These are phyloP conservation scores for Spea bombifrons DNA, from an alignment of 2,113 vertebrate genomes.

Conservation along the genomic window DNA sequence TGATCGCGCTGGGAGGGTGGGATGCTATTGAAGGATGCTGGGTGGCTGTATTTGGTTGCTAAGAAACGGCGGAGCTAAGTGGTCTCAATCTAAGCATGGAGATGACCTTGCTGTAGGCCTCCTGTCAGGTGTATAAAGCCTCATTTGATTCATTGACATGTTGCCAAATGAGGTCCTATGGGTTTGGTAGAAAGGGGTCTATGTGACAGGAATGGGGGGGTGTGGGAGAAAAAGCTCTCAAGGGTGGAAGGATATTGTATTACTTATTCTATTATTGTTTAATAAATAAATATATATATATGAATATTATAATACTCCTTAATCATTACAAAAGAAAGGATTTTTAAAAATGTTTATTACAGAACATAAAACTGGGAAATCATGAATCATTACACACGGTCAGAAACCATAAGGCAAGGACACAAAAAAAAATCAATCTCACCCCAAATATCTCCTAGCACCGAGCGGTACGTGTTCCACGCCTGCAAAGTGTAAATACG, in stretches of 20 bases:
- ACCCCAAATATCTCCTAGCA: neutral
- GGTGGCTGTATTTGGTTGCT: slow-evolving; percentile 23
- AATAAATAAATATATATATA: no score
- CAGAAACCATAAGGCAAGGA: neutral
- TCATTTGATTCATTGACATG: slow-evolving; percentile 41
- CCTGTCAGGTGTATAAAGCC: slow-evolving; percentile 31
- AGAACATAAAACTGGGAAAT: no score
- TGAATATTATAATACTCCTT: no score
- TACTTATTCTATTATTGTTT: no score
- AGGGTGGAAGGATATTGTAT: no score
- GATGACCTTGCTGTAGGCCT: slow-evolving; percentile 36
- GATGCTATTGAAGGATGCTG: neutral
- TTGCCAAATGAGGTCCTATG: slow-evolving; percentile 40
- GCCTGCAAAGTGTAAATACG: neutral
- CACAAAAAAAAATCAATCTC: neutral
- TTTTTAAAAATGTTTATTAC: no score
- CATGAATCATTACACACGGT: no score
- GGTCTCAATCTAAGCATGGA: slow-evolving; percentile 1
- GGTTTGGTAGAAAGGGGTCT: slow-evolving; percentile 25
- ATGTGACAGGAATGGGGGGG: neutral
- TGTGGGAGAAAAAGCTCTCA: neutral
- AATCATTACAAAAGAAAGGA: no score
- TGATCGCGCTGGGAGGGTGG: slow-evolving; percentile 17
- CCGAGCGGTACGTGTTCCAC: neutral
- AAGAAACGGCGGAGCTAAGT: slow-evolving; percentile 32